Evolutionary conservation across 1,140 invertebrate genomes (phyloP), one percentile per base, ranked within the genome.

Genomic region (Bombus vancouverensis): DNA sequence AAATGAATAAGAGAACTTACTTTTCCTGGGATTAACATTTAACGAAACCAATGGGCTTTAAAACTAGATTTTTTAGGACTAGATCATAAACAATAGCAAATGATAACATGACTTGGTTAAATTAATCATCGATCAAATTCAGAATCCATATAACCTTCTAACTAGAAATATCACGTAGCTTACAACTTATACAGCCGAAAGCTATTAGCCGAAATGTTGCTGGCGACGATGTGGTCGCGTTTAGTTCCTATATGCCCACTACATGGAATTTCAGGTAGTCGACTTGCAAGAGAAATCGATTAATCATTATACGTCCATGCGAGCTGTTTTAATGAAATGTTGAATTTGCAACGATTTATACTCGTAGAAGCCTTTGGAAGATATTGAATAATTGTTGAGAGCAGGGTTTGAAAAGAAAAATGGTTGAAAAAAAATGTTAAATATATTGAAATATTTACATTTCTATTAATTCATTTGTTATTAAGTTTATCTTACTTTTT

Each of bases 191-290:
- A 3, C 39, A 62, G 28, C 70, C 39, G 4, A 44, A n/a, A 47
- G 79, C 66, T 68, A 71, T 87, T 85, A 37, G n/a, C 25, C 34
- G 78, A 86, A 82, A 74, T 68, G 37, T 75, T 76, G 37, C 28
- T 34, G 65, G n/a, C 22, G 59, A 75, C 32, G 25, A 42, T 57
- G 53, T 18, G 80, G 80, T 86, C 37, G n/a, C 37, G 15, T 86
- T 59, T 47, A 83, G 25, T 47, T 62, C 34, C 53, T 70, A 70
- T 83, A 76, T 71, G 42, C 34, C 59, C 28, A 18, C 10, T 74
- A 53, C 18, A 72, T 57, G 71, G 42, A 86, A 83, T 83, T 76
- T 59, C 39, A 39, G 80, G 71, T 22, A n/a, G 8, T 28, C 42
- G 28, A 65, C 57, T 42, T 68, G 15, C 9, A 28, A 37, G 53